These are phyloP conservation scores for Coluber constrictor DNA, from an alignment of 2,797 vertebrate genomes.

Conservation along the genomic window DNA sequence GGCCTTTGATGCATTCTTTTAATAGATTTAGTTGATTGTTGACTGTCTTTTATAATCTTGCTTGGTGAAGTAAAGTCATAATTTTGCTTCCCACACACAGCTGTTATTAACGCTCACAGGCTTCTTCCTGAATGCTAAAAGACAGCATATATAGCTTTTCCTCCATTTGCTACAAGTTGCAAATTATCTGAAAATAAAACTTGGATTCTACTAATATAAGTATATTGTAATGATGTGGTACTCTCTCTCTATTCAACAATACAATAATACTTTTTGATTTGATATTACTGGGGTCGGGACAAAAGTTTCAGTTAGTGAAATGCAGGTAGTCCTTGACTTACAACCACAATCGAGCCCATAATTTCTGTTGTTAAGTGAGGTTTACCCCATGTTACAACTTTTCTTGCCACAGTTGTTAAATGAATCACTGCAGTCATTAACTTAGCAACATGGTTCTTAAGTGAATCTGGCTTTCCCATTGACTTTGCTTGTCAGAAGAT, in stretches of 20 bases:
- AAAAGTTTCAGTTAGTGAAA: neutral
- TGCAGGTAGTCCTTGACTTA: neutral
- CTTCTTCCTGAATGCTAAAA: conserved; percentile 3
- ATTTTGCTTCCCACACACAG: conserved; percentile 1
- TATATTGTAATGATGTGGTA: neutral
- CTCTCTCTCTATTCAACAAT: neutral
- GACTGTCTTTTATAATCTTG: conserved; percentile 2
- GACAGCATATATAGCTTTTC: neutral
- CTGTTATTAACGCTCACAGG: neutral
- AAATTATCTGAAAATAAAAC: conserved; percentile 20
- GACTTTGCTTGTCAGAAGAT: neutral
- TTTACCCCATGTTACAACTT: neutral
- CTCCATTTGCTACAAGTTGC: neutral
- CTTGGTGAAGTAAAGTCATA: neutral
- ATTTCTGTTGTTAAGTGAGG: neutral
- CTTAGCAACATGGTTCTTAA: neutral
- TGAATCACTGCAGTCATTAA: neutral
- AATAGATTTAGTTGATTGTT: neutral
- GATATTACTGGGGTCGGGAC: neutral
- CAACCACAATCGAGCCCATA: neutral
- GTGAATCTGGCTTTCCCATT: neutral
- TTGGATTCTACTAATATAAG: neutral
- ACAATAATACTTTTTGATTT: neutral
- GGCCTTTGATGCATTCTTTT: conserved; percentile 6
- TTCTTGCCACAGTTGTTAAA: neutral